These are phyloP conservation scores for Drosophila ogumai DNA, from an alignment of 1,140 invertebrate genomes.

Conservation along the genomic window DNA sequence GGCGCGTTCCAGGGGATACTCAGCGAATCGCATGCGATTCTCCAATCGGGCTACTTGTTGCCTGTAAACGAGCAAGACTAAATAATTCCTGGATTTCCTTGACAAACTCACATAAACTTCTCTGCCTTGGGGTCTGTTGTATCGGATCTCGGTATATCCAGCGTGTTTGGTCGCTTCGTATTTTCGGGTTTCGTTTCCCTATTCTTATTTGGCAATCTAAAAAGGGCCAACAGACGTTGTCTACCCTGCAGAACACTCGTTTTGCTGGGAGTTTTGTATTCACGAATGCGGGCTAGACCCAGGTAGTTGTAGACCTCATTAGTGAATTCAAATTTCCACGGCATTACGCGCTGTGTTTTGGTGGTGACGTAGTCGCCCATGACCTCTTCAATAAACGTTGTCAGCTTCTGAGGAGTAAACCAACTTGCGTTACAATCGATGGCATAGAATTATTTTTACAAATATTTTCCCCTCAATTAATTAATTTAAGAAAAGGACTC, in stretches of 20 bases:
- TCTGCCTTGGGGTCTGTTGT: conserved; percentile 42
- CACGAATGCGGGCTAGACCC: conserved; percentile 70
- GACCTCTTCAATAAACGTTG: conserved; percentile 60
- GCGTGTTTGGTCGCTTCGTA: neutral
- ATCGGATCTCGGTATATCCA: conserved; percentile 4
- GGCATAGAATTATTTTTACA: too few species aligned
- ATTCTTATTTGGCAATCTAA: conserved; percentile 29
- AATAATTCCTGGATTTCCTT: too few species aligned
- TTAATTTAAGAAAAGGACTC: too few species aligned
- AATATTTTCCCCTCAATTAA: too few species aligned
- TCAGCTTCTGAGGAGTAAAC: conserved; percentile 48
- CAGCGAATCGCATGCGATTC: conserved; percentile 63
- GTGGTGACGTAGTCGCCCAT: conserved; percentile 73
- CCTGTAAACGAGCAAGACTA: conserved; percentile 41
- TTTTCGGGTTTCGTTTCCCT: neutral
- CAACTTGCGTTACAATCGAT: neutral
- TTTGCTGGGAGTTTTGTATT: conserved; percentile 57
- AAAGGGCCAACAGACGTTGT: conserved; percentile 38
- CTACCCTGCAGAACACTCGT: conserved; percentile 39
- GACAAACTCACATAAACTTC: conserved; percentile 51
- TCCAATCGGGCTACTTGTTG: conserved; percentile 52
- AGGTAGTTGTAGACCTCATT: conserved; percentile 80
- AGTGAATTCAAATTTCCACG: conserved; percentile 82
- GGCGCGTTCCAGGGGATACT: conserved; percentile 66
- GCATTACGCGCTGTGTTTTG: conserved; percentile 78